These are phyloP conservation scores for Eupsittula cactorum DNA, from an alignment of 2,113 vertebrate species.

Conservation along the genomic window DNA sequence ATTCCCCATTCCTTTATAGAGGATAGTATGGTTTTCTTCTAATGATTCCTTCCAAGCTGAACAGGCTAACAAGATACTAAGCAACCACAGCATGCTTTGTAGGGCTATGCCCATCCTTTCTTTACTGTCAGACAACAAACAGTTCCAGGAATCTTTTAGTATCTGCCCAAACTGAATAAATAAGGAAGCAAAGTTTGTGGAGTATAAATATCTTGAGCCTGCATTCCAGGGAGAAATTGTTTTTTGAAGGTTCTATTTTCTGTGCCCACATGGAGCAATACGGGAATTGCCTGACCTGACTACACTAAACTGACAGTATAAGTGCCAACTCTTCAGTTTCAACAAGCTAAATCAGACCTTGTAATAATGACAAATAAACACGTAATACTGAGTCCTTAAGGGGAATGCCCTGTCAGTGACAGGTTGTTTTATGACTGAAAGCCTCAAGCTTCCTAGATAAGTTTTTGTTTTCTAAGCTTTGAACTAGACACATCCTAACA, in stretches of 20 bases:
- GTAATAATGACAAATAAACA: not conserved
- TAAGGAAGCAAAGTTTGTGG: not conserved
- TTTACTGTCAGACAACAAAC: conserved; percentile 19
- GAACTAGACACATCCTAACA: not conserved
- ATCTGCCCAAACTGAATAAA: not conserved
- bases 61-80: not conserved
- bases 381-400: not conserved
- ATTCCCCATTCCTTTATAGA: not conserved
- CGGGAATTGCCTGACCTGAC: not conserved
- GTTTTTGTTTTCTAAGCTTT: not conserved
- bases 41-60: not conserved
- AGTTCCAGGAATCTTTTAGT: conserved; percentile 7
- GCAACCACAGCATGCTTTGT: not conserved
- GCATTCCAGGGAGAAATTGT: not conserved
- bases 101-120: not conserved
- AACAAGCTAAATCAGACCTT: not conserved
- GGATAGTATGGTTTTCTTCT: not conserved
- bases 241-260: not conserved
- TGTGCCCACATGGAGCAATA: not conserved
- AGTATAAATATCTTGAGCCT: not conserved
- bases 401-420: not conserved
- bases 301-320: not conserved
- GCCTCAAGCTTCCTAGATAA: not conserved
- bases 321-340: not conserved
- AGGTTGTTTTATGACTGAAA: not conserved